Evolutionary conservation across 2,888 invertebrate species (phyloP).

Genomic region (Cetonia aurata): DNA sequence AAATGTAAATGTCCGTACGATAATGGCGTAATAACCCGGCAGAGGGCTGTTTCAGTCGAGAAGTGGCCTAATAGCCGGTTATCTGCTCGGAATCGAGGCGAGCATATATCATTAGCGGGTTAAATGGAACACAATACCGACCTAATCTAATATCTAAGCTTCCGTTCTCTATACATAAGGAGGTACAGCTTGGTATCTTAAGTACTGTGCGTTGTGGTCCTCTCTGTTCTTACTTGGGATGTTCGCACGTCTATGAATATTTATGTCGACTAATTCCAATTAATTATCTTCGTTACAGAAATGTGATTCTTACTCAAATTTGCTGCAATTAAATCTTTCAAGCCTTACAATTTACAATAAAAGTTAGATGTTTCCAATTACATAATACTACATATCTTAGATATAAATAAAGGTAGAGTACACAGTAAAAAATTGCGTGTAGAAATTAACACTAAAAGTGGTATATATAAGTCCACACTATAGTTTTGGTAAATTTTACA

Average conservation of each 20-base stretch:
- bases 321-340: slow-evolving; percentile 1
- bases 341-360: background rate
- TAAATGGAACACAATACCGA: slow-evolving; percentile 52
- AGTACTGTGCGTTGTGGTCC: slow-evolving; percentile 38
- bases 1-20: slow-evolving; percentile 44
- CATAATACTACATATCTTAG: no score
- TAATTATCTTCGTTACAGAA: slow-evolving; percentile 41
- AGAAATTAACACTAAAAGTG: no score
- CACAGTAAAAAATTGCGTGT: no score
- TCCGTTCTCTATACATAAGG: slow-evolving; percentile 43
- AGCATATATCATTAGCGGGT: slow-evolving; percentile 50
- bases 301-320: slow-evolving; percentile 32
- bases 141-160: slow-evolving; percentile 49
- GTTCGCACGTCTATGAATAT: slow-evolving; percentile 43
- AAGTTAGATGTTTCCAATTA: no score
- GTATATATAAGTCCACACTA: no score
- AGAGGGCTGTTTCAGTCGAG: slow-evolving; percentile 43
- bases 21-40: slow-evolving; percentile 44
- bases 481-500: no score
- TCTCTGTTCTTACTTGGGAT: slow-evolving; percentile 18
- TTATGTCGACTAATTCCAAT: slow-evolving; percentile 46
- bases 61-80: slow-evolving; percentile 50
- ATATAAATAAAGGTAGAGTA: no score
- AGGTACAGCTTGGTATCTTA: slow-evolving; percentile 36
- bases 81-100: slow-evolving; percentile 50